These are phyloP conservation scores for Callopanchax toddi DNA, from an alignment of 2,113 vertebrate species.

Conservation along the genomic window DNA sequence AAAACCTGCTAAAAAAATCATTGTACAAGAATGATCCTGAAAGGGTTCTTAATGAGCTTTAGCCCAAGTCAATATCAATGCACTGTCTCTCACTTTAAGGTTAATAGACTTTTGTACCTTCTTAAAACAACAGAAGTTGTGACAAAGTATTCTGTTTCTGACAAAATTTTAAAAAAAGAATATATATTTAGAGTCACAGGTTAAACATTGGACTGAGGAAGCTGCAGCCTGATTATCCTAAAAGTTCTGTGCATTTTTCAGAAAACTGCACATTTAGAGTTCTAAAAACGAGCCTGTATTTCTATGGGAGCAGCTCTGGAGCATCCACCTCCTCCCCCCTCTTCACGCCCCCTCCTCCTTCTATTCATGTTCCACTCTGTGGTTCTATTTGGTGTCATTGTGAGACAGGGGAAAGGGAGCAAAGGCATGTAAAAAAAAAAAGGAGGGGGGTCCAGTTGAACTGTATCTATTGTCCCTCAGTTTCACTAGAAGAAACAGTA, in stretches of 20 bases:
- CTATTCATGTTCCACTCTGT: conserved; percentile 51
- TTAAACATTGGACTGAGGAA: too few species aligned
- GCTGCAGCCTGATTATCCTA: too few species aligned
- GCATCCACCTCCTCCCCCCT: background rate
- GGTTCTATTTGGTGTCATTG: conserved; percentile 50
- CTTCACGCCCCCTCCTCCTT: conserved; percentile 16
- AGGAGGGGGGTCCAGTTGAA: conserved; percentile 51
- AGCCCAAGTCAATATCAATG: too few species aligned
- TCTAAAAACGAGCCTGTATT: conserved; percentile 24
- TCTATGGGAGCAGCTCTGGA: conserved; percentile 2
- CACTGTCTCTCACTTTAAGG: too few species aligned
- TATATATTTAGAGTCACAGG: too few species aligned
- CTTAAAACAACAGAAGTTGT: too few species aligned
- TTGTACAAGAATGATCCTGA: too few species aligned
- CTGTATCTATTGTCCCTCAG: background rate
- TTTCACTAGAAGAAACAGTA: background rate
- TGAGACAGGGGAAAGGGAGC: conserved; percentile 45
- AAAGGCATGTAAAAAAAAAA: conserved; percentile 14
- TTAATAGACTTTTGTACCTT: too few species aligned
- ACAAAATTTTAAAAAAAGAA: too few species aligned
- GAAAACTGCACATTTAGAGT: background rate
- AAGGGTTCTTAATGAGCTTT: too few species aligned
- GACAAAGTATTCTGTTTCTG: too few species aligned
- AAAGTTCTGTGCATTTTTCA: background rate
- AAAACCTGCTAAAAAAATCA: too few species aligned